Percentiles rank a stretch among this genome's conserved stretches.
phyloP scores from a whole-genome alignment of 2,888 invertebrate species.

The Morinoia aosen region DNA sequence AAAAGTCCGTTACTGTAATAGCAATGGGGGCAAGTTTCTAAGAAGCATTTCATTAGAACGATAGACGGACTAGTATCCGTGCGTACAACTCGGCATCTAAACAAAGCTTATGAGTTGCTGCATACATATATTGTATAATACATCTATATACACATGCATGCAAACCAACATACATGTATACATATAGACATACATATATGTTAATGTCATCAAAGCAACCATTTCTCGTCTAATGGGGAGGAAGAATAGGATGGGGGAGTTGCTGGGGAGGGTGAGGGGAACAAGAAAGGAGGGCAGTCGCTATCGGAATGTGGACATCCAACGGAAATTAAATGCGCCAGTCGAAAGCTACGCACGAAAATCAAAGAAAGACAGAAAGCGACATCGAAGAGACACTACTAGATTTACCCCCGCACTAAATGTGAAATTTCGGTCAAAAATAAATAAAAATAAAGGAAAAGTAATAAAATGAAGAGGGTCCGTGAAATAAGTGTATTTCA shows the following conservation, averaged over 20 bases:
- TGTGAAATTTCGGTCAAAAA: conserved; percentile 2
- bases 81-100: conserved; percentile 38
- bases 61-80: conserved; percentile 45
- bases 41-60: conserved; percentile 35
- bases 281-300: not conserved
- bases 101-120: not conserved
- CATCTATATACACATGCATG: conserved; percentile 53
- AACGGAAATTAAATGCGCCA: conserved; percentile 22
- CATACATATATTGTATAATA: conserved; percentile 38
- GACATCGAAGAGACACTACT: not conserved
- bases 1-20: not conserved
- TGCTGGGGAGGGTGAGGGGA: not conserved
- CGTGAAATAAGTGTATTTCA: conserved; percentile 49
- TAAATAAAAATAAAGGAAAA: conserved; percentile 2
- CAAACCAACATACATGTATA: conserved; percentile 55
- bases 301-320: conserved; percentile 47
- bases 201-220: conserved; percentile 33
- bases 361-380: not conserved
- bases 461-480: conserved; percentile 39
- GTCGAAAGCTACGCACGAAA: not conserved
- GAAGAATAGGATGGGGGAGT: not conserved
- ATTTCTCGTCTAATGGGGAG: conserved; percentile 32
- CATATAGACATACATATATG: conserved; percentile 56
- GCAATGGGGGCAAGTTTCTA: conserved; percentile 2
- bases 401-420: not conserved